phyloP scores from a whole-genome alignment of 2,888 invertebrate genomes.

The Chrysomela aeneicollis region DNA sequence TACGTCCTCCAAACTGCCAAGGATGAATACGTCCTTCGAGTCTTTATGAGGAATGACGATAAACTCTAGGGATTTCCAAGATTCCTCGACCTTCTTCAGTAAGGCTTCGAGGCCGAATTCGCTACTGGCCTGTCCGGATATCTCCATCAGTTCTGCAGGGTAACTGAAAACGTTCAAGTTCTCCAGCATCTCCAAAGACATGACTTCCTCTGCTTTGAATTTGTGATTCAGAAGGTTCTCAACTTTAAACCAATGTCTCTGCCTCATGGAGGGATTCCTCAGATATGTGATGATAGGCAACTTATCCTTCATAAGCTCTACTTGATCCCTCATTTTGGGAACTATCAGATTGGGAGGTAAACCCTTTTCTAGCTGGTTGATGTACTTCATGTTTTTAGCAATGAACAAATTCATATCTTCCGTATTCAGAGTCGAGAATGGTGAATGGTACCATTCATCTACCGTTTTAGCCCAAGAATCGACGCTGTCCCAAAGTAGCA shows the following conservation, averaged over 20 bases:
- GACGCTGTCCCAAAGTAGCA: conserved; percentile 81
- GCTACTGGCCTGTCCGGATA: conserved; percentile 87
- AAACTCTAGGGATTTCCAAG: conserved; percentile 84
- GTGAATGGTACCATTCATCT: conserved; percentile 70
- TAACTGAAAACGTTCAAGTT: conserved; percentile 78
- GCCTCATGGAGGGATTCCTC: conserved; percentile 79
- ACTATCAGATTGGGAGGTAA: conserved; percentile 83
- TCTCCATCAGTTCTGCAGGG: conserved; percentile 79
- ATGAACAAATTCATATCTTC: conserved; percentile 76
- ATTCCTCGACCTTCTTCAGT: conserved; percentile 83
- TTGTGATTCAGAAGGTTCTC: conserved; percentile 78
- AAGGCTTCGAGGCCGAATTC: conserved; percentile 84
- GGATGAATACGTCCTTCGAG: conserved; percentile 80
- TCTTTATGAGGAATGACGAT: conserved; percentile 81
- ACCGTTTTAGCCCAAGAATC: conserved; percentile 77
- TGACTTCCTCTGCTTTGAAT: conserved; percentile 72
- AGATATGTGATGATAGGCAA: conserved; percentile 81
- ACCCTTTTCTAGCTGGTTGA: conserved; percentile 83
- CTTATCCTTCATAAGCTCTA: conserved; percentile 64
- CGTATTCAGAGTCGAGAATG: conserved; percentile 73
- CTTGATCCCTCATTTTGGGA: conserved; percentile 77
- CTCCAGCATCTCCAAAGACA: conserved; percentile 75
- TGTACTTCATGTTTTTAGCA: conserved; percentile 74
- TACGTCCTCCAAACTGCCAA: conserved; percentile 86
- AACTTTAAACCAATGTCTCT: conserved; percentile 85